Base-by-base conservation (phyloP, 1,140 invertebrate genomes). In the Oppia nitens region DNA sequence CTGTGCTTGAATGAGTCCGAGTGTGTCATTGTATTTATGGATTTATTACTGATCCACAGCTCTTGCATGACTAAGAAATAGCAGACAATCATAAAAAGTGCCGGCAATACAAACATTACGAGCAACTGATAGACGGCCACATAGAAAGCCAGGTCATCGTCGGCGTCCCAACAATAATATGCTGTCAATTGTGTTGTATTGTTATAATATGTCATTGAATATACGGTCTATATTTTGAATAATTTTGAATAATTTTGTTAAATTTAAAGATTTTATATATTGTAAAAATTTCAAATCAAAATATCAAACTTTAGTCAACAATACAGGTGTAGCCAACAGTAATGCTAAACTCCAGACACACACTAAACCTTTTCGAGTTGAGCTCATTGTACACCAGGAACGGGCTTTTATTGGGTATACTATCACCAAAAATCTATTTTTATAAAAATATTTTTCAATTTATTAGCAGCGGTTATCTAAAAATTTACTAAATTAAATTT, bases 341-440 rank as follows among this genome's bases (percentile, higher is more conserved):
- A 71, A 47, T 2, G 74, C 65, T 17, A 72, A 26, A 4, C 70
- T 40, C 73, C 73, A 75, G 23, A 75, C 71, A 17, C 68, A 51
- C 14, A 71, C 17, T 47, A 75, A 66, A 2, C 70, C 68, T 56
- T 66, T 64, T 2, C 71, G 62, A 64, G 72, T 73, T 65, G 73
- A 75, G 55, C 68, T 71, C 64, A 73, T 66, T 0, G 73, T 74
- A 62, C 73, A 75, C 49, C 73, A 60, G 1, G 71, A 70, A 6
- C 73, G 66, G 17, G 73, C 73, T 40, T 66, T 60, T 70, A 75
- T 75, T 3, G 73, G 73, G 62, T 70, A 73, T 27, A 75, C 72
- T 24, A 75, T 75, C 21, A 75, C 73, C 23, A 75, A 68, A 59
- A 71, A 75, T 62, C 73, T 74, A n/a, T n/a, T n/a, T n/a, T n/a